Evolutionary conservation across 2,797 vertebrate species (phyloP).

Genomic region (Holocentrus rufus): DNA sequence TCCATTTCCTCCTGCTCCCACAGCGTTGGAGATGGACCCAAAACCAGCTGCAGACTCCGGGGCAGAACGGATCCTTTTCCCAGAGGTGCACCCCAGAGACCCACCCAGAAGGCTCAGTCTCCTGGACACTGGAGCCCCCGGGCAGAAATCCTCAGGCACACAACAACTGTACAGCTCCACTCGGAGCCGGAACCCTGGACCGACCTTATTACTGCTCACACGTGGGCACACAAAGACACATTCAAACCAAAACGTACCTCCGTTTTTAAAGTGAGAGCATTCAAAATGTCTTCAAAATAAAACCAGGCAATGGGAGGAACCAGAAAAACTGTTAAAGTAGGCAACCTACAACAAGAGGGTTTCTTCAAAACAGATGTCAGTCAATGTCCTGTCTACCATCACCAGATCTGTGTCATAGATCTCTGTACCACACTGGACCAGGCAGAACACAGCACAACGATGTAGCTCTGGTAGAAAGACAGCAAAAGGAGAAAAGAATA

Average conservation of each 20-base stretch:
- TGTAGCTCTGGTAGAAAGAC: conserved; percentile 82
- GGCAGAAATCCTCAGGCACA: conserved; percentile 77
- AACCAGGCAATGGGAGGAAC: not conserved
- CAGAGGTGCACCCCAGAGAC: conserved; percentile 85
- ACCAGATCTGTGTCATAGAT: conserved; percentile 88
- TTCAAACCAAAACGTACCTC: not conserved
- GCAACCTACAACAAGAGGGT: conserved; percentile 84
- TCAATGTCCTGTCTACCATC: conserved; percentile 88
- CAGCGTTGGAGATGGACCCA: conserved; percentile 56
- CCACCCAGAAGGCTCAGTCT: conserved; percentile 84
- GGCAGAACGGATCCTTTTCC: conserved; percentile 82
- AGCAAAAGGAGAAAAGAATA: too few relatives aligned
- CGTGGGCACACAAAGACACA: not conserved
- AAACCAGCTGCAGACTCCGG: conserved; percentile 79
- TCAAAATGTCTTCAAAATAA: not conserved
- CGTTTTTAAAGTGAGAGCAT: not conserved
- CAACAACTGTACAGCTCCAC: conserved; percentile 88
- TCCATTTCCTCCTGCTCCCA: conserved; percentile 6
- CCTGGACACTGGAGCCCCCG: conserved; percentile 67
- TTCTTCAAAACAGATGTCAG: conserved; percentile 90
- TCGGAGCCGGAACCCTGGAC: conserved; percentile 84
- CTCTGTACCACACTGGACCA: conserved; percentile 86
- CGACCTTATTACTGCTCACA: conserved; percentile 77
- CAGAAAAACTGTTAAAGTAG: not conserved
- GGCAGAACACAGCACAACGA: conserved; percentile 89